Evolutionary conservation across 1,140 invertebrate genomes (phyloP).

Genomic region (Drosophila subobscura): DNA sequence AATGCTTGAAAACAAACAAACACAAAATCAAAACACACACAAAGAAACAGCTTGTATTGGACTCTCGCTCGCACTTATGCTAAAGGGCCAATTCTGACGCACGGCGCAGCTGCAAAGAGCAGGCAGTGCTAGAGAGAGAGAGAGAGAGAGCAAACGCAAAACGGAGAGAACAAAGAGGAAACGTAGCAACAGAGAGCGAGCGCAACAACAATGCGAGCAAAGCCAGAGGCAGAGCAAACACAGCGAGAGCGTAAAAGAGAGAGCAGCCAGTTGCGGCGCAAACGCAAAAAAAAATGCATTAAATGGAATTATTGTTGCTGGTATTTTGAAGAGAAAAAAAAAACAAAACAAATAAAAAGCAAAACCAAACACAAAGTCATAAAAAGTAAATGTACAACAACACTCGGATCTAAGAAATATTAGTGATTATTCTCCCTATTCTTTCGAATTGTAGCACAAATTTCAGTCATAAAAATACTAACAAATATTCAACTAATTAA

Average conservation of each 20-base stretch:
- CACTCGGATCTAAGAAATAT: too few species aligned
- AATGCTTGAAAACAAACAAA: constrained; percentile 21
- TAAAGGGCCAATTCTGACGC: not conserved
- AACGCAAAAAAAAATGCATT: constrained; percentile 52
- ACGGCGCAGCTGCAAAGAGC: constrained; percentile 23
- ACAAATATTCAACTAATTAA: constrained; percentile 39
- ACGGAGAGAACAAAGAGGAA: not conserved
- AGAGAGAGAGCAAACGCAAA: not conserved
- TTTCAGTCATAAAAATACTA: not conserved
- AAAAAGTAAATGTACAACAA: not conserved
- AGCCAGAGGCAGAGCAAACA: constrained; percentile 3
- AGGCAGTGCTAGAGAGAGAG: not conserved
- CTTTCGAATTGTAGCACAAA: too few species aligned
- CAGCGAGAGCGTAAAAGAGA: constrained; percentile 12
- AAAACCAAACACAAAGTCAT: constrained; percentile 18
- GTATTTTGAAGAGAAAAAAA: constrained; percentile 3
- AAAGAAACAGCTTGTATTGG: constrained; percentile 15
- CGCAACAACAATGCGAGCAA: not conserved
- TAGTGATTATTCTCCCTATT: too few species aligned
- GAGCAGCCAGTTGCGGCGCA: constrained; percentile 32
- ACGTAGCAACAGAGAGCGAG: constrained; percentile 7
- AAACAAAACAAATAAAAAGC: not conserved
- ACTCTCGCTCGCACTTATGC: constrained; percentile 23
- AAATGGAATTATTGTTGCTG: constrained; percentile 32
- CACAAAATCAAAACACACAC: constrained; percentile 34